A percentile compares a stretch with the other conserved stretches of the same genome.
Evolutionary conservation across 2,113 vertebrate species (phyloP).

Genomic region (Zapornia atra): DNA sequence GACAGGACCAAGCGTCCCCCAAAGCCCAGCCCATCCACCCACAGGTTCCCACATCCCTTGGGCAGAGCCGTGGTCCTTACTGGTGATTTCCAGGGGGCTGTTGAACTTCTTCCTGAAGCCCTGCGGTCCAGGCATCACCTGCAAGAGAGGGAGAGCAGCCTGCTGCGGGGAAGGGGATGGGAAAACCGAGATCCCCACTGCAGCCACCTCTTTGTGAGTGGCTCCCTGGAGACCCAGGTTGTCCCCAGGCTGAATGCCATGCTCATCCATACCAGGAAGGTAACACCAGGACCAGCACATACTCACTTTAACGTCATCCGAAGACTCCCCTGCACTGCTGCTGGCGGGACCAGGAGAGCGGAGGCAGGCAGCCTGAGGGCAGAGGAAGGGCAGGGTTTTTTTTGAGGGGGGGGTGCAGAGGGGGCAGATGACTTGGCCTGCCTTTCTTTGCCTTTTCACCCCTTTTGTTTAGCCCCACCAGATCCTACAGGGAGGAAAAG

Average conservation of each 20-base stretch:
- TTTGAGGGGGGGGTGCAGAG: background rate
- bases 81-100: background rate
- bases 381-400: background rate
- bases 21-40: background rate
- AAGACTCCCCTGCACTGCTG: background rate
- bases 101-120: constrained; percentile 60
- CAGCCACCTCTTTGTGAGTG: background rate
- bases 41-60: rapidly evolving
- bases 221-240: background rate
- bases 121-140: background rate
- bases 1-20: rapidly evolving
- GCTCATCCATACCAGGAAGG: background rate
- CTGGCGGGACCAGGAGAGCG: background rate
- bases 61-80: background rate
- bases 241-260: background rate
- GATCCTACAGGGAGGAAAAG: background rate
- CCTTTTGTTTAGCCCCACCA: background rate
- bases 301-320: constrained; percentile 20
- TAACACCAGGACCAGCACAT: background rate
- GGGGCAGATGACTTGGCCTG: background rate
- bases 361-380: constrained; percentile 46
- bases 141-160: background rate
- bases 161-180: background rate
- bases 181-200: background rate
- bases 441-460: background rate